Evolutionary conservation across 2,888 invertebrate genomes (phyloP), one percentile per base, ranked within the genome.

Genomic region (Hecatera dysodea): DNA sequence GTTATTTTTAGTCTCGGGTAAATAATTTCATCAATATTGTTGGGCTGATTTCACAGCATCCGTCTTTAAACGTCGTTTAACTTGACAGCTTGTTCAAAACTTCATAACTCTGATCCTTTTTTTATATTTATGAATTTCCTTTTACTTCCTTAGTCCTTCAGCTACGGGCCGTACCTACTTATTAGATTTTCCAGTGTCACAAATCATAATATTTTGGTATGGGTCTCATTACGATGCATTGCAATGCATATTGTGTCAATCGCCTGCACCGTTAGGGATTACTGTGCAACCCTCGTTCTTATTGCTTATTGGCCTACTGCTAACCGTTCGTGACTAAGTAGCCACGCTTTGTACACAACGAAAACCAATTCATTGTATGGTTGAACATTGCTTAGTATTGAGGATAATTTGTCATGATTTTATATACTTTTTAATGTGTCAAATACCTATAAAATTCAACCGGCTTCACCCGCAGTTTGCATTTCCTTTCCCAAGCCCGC

Each of bases 401-500:
- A 17, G 39, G 42, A 56, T 56, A 80, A 65, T 74, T 68, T 68
- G 64, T 67, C 57, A 62, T 9, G 4, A 15, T 76, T 69, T 80
- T 69, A 73, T 80, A 64, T 57, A 42, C 19, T 63, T 73, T 76
- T 60, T 50, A 48, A 55, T n/a, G 29, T 53, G 53, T 77, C 48
- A 68, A 78, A 74, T 53, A 61, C 48, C 73, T 65, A 81, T 80
- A 73, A 81, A 80, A 74, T 27, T 19, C 29, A 78, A 80, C 85
- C 80, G 86, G 65, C 57, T 75, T 48, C 80, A 62, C 62, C 44
- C 12, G 19, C 42, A 78, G 65, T 65, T 75, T 55, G 81, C 81
- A 89, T 90, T 93, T 95, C 95, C 95, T 93, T 95, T 95, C 95
- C 92, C 95, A 95, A 93, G 93, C 87, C 92, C 90, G 84, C 82